These are phyloP conservation scores for Ceyx cyanopectus DNA, from an alignment of 2,113 vertebrate genomes.

Conservation along the genomic window DNA sequence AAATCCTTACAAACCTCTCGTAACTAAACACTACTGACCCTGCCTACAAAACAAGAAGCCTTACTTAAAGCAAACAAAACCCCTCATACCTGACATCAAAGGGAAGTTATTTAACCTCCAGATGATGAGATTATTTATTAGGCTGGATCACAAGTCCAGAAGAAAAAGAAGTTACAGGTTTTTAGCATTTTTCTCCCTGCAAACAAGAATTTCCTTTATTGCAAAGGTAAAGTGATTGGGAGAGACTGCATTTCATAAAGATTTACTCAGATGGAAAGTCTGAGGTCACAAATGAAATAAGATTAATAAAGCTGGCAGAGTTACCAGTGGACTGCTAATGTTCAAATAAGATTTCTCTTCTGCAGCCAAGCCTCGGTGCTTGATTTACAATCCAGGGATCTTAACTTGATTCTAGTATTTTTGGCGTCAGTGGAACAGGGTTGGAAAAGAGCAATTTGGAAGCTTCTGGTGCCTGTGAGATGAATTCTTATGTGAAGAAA, in stretches of 20 bases:
- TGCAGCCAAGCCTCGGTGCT: constrained; percentile 2
- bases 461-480: constrained; percentile 32
- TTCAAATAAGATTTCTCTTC: constrained; percentile 50
- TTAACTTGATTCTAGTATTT: constrained; percentile 62
- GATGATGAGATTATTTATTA: neutral
- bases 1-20: constrained; percentile 9
- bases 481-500: constrained; percentile 48
- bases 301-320: constrained; percentile 67
- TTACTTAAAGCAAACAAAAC: neutral
- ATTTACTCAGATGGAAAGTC: constrained; percentile 69
- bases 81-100: neutral
- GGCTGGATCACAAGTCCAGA: neutral
- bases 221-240: constrained; percentile 30
- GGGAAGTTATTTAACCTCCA: neutral
- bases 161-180: neutral
- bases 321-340: constrained; percentile 29
- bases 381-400: constrained; percentile 55
- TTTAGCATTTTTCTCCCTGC: constrained; percentile 13
- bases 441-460: constrained; percentile 45
- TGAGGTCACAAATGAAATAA: constrained; percentile 73
- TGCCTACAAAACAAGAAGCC: neutral
- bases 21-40: neutral
- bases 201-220: constrained; percentile 23
- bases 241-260: constrained; percentile 46
- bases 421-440: constrained; percentile 25